Conservation (phyloP, 2,888 invertebrate species). For the Chouioia cunea region DNA sequence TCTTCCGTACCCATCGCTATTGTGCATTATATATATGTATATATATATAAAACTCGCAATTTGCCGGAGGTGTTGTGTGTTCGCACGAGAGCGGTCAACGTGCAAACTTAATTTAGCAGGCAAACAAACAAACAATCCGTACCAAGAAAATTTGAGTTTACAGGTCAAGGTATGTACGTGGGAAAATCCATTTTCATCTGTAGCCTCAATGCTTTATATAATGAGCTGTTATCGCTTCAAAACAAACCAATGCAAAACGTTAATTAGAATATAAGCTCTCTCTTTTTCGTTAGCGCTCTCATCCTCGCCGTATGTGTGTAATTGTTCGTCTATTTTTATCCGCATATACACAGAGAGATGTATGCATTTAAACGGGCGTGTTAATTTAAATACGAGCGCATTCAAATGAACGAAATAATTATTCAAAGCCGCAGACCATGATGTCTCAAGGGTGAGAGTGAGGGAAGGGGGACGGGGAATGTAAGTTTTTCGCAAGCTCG, state of each 20-base stretch:
- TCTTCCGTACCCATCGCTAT: neutral
- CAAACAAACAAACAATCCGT: neutral
- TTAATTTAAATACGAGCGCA: constrained; percentile 34
- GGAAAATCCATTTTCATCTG: no score
- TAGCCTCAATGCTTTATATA: no score
- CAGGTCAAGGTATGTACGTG: neutral
- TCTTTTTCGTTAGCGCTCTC: neutral
- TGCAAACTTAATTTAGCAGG: neutral
- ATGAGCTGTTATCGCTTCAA: neutral
- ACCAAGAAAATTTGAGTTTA: neutral
- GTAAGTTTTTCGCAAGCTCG: constrained; percentile 12
- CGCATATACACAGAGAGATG: no score
- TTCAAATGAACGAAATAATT: constrained; percentile 42
- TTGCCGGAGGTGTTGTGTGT: neutral
- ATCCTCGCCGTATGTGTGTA: no score
- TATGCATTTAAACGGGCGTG: constrained; percentile 24
- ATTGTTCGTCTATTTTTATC: no score
- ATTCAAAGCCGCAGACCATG: constrained; percentile 28
- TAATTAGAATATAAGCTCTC: neutral
- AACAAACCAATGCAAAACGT: neutral
- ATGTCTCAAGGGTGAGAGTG: neutral
- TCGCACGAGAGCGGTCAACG: no score
- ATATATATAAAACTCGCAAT: neutral
- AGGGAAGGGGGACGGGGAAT: neutral
- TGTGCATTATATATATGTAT: no score